Conservation (phyloP, 2,797 vertebrate species). For the Spatula clypeata region DNA sequence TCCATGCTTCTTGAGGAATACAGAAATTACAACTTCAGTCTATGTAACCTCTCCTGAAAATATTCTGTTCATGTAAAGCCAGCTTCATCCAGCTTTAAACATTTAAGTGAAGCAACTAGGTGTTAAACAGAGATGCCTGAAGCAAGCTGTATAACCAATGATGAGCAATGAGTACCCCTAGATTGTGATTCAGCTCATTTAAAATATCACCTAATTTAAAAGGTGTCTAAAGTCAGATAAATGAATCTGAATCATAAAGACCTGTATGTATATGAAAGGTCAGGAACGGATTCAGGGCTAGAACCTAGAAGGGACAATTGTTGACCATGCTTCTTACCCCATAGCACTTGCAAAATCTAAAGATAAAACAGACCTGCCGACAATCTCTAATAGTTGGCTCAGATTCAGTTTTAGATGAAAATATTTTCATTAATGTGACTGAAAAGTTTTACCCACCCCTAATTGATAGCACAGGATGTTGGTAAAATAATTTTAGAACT, state of each 20-base stretch:
- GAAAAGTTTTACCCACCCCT: not conserved
- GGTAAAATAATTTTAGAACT: slow-evolving; percentile 33
- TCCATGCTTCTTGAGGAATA: not conserved
- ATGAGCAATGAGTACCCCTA: not conserved
- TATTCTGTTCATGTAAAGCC: not conserved
- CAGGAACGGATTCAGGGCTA: not conserved
- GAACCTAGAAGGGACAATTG: not conserved
- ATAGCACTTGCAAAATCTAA: not conserved
- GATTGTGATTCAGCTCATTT: not conserved
- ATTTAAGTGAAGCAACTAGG: not conserved
- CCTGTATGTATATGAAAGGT: not conserved
- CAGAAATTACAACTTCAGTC: not conserved
- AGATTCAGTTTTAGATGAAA: not conserved
- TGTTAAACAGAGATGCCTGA: not conserved
- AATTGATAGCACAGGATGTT: not conserved
- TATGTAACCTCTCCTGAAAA: not conserved
- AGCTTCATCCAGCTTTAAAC: not conserved
- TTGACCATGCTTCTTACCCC: not conserved
- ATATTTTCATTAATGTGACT: not conserved
- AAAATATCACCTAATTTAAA: not conserved
- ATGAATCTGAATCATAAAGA: not conserved
- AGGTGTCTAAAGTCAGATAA: not conserved
- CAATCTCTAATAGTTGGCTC: not conserved
- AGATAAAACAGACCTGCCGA: not conserved
- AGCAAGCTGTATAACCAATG: not conserved